Conservation (phyloP, 2,113 vertebrate species). For the Sialia sialis region DNA sequence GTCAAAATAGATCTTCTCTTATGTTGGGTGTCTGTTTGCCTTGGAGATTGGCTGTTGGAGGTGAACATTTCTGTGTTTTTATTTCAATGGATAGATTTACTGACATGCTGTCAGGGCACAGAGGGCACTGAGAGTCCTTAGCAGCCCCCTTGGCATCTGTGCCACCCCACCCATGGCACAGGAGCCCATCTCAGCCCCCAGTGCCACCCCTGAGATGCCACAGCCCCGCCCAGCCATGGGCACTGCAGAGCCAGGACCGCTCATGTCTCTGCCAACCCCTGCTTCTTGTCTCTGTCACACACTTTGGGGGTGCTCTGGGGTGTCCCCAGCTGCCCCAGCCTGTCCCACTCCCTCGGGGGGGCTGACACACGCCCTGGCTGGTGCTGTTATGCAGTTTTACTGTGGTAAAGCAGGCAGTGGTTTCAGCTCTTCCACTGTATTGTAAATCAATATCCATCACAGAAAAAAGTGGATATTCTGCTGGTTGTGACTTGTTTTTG, state of each 20-base stretch:
- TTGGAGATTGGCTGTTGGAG: background rate
- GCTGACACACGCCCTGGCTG: background rate
- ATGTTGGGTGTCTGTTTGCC: background rate
- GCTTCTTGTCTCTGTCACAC: background rate
- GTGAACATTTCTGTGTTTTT: background rate
- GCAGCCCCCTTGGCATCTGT: background rate
- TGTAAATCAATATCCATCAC: background rate
- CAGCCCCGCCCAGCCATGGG: background rate
- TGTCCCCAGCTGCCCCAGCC: background rate
- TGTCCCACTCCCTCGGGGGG: accelerated
- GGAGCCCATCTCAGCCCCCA: background rate
- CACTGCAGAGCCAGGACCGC: accelerated
- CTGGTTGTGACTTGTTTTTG: background rate
- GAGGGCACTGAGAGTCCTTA: background rate
- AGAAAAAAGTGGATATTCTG: background rate
- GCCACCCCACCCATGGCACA: background rate
- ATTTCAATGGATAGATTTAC: background rate
- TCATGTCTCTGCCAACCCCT: background rate
- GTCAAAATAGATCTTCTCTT: background rate
- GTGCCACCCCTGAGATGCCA: background rate
- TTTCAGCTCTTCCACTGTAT: background rate
- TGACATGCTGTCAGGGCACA: background rate
- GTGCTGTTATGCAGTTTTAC: background rate
- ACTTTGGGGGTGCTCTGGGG: background rate
- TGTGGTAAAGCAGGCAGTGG: background rate